Evolutionary conservation across 2,113 vertebrate species (phyloP).

Genomic region (Cryptoleucopteryx plumbea): DNA sequence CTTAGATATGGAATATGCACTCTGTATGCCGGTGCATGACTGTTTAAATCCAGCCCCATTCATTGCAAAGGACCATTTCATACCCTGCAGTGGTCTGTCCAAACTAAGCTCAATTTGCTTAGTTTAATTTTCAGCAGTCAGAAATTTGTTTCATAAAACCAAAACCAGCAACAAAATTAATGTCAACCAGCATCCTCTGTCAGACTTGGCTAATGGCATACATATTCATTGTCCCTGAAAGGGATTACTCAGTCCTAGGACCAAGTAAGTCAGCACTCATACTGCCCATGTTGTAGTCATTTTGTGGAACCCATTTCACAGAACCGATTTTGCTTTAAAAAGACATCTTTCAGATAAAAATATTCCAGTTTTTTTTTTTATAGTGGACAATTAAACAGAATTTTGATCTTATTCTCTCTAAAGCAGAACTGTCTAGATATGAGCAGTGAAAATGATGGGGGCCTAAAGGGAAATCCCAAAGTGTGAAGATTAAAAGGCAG

Average conservation of each 20-base stretch:
- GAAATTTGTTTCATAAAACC: neutral
- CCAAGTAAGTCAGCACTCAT: neutral
- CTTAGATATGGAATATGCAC: neutral
- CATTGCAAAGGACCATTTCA: neutral
- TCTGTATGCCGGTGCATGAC: neutral
- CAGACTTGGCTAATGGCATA: neutral
- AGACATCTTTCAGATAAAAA: neutral
- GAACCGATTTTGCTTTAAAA: neutral
- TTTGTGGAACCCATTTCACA: neutral
- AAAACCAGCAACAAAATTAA: neutral
- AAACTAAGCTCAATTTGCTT: neutral
- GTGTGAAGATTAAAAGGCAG: neutral
- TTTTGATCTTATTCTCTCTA: neutral
- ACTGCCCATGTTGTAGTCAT: neutral
- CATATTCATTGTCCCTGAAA: neutral
- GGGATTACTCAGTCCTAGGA: neutral
- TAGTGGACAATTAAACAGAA: neutral
- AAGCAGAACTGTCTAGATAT: neutral
- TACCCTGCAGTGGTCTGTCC: neutral
- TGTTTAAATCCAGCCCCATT: neutral
- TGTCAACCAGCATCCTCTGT: neutral
- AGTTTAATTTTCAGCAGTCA: neutral
- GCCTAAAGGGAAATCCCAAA: neutral
- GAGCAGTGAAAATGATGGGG: neutral
- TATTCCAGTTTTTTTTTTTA: neutral